phyloP scores from a whole-genome alignment of 2,113 vertebrate species.

The Ameiurus melas region DNA sequence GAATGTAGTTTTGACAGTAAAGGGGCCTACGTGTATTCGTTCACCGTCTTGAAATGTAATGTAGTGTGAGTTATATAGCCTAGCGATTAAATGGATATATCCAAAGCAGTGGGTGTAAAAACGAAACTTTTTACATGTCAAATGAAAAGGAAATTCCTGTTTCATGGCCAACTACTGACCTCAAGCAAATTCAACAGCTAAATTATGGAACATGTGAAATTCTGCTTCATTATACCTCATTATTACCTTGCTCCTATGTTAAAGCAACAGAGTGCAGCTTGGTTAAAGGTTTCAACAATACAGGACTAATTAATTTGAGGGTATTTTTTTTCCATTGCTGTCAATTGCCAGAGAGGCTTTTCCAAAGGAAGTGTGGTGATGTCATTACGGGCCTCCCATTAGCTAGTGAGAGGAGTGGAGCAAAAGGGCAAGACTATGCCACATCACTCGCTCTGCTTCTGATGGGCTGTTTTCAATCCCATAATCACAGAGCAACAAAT shows the following conservation, averaged over 20 bases:
- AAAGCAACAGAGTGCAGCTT: conserved; percentile 29
- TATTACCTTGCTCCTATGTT: conserved; percentile 25
- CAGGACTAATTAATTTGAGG: conserved; percentile 36
- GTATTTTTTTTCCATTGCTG: conserved; percentile 32
- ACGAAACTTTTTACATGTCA: conserved; percentile 15
- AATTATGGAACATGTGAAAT: conserved; percentile 34
- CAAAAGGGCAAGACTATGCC: conserved; percentile 71
- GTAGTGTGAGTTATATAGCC: not conserved
- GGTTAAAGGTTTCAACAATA: conserved; percentile 34
- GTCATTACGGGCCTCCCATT: conserved; percentile 68
- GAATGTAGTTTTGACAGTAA: not conserved
- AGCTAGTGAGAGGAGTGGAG: conserved; percentile 58
- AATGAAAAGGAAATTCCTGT: conserved; percentile 17
- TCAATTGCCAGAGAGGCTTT: conserved; percentile 21
- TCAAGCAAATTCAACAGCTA: conserved; percentile 22
- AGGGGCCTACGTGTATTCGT: not conserved
- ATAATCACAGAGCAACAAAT: conserved; percentile 79
- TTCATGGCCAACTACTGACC: conserved; percentile 29
- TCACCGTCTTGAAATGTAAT: not conserved
- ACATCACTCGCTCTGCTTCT: conserved; percentile 76
- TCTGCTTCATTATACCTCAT: conserved; percentile 26
- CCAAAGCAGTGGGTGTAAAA: not conserved
- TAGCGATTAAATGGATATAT: not conserved
- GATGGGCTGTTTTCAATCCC: conserved; percentile 73
- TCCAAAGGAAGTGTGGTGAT: conserved; percentile 61